Percentiles rank a stretch among this genome's conserved stretches.
Evolutionary conservation across 2,797 vertebrate genomes (phyloP).

Genomic region (Neosilurus mollespiculum): DNA sequence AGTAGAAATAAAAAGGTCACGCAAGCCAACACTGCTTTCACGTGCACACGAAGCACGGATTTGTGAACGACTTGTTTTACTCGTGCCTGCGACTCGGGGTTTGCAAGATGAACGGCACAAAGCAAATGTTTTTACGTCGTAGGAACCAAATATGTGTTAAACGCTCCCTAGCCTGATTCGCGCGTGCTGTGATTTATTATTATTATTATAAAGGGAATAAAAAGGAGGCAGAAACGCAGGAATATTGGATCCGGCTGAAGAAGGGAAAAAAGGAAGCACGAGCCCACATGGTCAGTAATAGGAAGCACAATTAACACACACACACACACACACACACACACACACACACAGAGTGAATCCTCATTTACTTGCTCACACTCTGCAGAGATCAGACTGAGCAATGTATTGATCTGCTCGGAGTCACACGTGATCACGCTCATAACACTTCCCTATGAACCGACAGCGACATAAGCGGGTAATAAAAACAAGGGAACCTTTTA

Average conservation of each 20-base stretch:
- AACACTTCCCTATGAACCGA: conserved; percentile 20
- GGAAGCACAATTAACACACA: conserved; percentile 22
- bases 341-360: background rate
- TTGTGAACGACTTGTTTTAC: background rate
- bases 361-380: conserved; percentile 8
- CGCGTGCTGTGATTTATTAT: background rate
- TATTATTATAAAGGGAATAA: background rate
- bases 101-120: background rate
- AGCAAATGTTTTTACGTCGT: background rate
- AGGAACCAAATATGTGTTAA: too few species aligned
- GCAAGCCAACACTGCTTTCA: background rate
- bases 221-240: background rate
- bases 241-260: background rate
- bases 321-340: conserved; percentile 13
- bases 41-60: background rate
- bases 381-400: background rate
- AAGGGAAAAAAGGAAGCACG: background rate
- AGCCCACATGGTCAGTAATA: conserved; percentile 40
- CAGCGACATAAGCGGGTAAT: background rate
- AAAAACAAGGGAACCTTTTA: background rate
- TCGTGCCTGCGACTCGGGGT: background rate
- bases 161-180: background rate
- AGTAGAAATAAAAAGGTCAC: background rate
- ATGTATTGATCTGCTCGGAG: conserved; percentile 10
- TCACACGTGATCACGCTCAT: conserved; percentile 19